Conservation (phyloP, 2,113 vertebrate genomes). For the Sciurus niger region DNA sequence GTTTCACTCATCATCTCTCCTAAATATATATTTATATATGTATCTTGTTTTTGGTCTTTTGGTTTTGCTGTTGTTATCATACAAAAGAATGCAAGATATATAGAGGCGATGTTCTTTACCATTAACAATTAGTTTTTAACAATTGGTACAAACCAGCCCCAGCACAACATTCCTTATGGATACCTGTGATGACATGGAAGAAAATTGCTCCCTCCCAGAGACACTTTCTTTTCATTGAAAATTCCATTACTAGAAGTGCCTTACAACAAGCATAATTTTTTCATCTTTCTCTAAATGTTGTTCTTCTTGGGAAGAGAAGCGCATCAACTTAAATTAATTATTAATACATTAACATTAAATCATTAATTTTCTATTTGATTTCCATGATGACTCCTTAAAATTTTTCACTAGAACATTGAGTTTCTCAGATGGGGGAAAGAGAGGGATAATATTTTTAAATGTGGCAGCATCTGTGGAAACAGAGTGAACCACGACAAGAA, state of each 20-base stretch:
- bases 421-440: not conserved
- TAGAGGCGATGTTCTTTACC: not conserved
- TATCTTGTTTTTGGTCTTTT: not conserved
- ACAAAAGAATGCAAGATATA: not conserved
- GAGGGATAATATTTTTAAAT: not conserved
- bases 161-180: not conserved
- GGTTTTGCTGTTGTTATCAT: not conserved
- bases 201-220: not conserved
- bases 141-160: not conserved
- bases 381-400: not conserved
- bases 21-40: not conserved
- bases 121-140: not conserved
- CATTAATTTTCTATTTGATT: conserved; percentile 15
- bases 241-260: not conserved
- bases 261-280: conserved; percentile 12
- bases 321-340: conserved; percentile 51
- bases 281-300: not conserved
- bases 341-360: conserved; percentile 32
- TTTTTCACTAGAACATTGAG: not conserved
- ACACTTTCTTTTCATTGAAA: not conserved
- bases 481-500: not conserved
- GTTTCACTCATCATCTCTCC: not conserved
- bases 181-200: not conserved
- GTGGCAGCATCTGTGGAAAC: not conserved
- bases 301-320: not conserved